These are phyloP conservation scores for Thamnaconus septentrionalis DNA, from an alignment of 2,113 vertebrate genomes.

Conservation along the genomic window DNA sequence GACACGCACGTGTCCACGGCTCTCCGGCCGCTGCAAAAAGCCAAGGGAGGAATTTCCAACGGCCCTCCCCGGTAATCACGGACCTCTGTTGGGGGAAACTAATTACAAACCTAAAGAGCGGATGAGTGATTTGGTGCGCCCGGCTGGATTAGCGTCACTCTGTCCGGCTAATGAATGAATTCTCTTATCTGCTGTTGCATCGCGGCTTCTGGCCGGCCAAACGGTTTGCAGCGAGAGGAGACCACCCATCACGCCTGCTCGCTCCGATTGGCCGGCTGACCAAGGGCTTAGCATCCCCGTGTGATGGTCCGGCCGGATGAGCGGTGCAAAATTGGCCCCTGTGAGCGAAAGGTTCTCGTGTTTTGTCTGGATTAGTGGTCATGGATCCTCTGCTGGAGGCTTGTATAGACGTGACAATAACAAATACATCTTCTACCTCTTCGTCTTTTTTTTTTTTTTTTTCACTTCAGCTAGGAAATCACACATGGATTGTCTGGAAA, in stretches of 20 bases:
- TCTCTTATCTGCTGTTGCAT: slow-evolving; percentile 25
- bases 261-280: slow-evolving; percentile 19
- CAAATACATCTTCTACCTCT: not conserved
- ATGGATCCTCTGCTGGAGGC: slow-evolving; percentile 21
- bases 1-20: slow-evolving; percentile 38
- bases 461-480: too few relatives aligned
- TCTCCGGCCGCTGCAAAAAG: slow-evolving; percentile 30
- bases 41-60: slow-evolving; percentile 44
- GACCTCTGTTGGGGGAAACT: slow-evolving; percentile 46
- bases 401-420: slow-evolving; percentile 11
- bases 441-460: not conserved
- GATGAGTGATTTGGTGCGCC: slow-evolving; percentile 48
- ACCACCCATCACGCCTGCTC: slow-evolving; percentile 40
- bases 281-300: slow-evolving; percentile 17
- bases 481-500: too few relatives aligned
- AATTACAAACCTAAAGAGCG: slow-evolving; percentile 59
- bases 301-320: slow-evolving; percentile 1
- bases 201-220: slow-evolving; percentile 50
- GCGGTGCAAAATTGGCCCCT: not conserved
- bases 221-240: slow-evolving; percentile 23
- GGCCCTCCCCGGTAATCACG: slow-evolving; percentile 51
- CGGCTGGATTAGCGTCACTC: slow-evolving; percentile 48
- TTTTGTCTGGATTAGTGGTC: slow-evolving; percentile 29
- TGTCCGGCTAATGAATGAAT: slow-evolving; percentile 55
- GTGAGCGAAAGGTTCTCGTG: slow-evolving; percentile 6